Base-by-base conservation (phyloP, 2,113 vertebrate genomes). In the Forbesichthys agassizii region DNA sequence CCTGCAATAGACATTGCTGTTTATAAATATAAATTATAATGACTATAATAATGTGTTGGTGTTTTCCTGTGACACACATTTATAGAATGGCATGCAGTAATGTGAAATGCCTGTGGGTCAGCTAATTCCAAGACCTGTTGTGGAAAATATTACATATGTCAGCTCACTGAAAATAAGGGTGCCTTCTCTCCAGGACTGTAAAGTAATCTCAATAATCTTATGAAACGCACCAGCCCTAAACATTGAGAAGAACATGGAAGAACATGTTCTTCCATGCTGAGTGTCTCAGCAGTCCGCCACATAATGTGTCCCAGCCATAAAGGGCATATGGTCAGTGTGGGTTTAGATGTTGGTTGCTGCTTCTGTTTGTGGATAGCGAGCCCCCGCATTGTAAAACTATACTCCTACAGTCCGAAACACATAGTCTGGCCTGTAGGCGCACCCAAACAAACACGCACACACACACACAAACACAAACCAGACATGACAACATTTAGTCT, bases 311-410 rank as follows among this genome's bases (percentile, higher is more conserved):
- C 4, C 5, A 42, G 7, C 4, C 36, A 5, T 42, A 42, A 42
- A 42, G 36, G 4, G 36, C 5, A 64, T 74, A 42, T 57, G 64
- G 61, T 16, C 60, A 61, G 83, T 48, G 68, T 77, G 69, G 78
- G 74, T 63, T 64, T 53, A 78, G 66, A 75, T 77, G 75, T 78
- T 82, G 81, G 87, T 84, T 72, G 84, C 79, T 82, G 76, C 84
- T 84, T 86, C 74, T 61, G 54, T 65, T 69, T 64, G 69, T 83
- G 80, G 82, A 80, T 68, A 59, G 20, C 66, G 18, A 76, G 77
- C 69, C 6, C 42, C 68, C 61, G 54, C 71, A 49, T 63, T 77
- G 62, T 75, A 66, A 83, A 71, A 74, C 70, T 77, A 68, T 63
- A 65, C 75, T 79, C 81, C 47, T 6, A 1, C 53, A 20, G 51